A percentile compares a stretch with the other conserved stretches of the same genome.
phyloP scores from a whole-genome alignment of 92 coral and sea anemone species.

The Palythoa heliodiscus region DNA sequence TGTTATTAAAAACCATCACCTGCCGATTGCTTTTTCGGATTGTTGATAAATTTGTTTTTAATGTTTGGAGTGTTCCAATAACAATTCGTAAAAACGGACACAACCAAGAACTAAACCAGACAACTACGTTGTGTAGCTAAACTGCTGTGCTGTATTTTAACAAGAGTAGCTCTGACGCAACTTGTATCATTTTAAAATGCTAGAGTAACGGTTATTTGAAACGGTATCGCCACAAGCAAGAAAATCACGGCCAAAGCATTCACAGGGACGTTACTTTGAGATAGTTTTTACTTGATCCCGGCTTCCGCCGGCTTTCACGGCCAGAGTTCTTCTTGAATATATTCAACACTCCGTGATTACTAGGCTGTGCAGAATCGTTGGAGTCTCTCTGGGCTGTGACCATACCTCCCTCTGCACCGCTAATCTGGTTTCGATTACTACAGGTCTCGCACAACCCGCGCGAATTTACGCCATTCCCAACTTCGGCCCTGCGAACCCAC shows the following conservation, averaged over 20 bases:
- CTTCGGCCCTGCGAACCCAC: slow-evolving; percentile 71
- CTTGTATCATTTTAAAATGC: background rate
- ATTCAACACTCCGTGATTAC: slow-evolving; percentile 57
- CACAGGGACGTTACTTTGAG: slow-evolving; percentile 83
- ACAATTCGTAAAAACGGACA: background rate
- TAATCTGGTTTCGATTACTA: slow-evolving; percentile 19
- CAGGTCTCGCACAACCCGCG: slow-evolving; percentile 58
- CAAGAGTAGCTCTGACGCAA: background rate
- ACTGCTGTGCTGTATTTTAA: background rate
- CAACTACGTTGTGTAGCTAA: background rate
- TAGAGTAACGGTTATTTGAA: background rate
- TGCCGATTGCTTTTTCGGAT: background rate
- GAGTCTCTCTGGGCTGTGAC: slow-evolving; percentile 63
- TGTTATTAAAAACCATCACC: background rate
- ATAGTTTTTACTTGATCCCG: slow-evolving; percentile 74
- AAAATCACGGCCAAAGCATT: background rate
- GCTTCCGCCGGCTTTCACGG: slow-evolving; percentile 54
- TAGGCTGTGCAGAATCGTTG: slow-evolving; percentile 70
- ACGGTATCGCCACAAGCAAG: background rate
- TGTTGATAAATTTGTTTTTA: background rate
- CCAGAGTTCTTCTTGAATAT: slow-evolving; percentile 54
- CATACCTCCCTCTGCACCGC: slow-evolving; percentile 28
- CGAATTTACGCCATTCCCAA: slow-evolving; percentile 41
- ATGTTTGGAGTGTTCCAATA: background rate
- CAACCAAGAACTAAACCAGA: background rate